Conservation (phyloP, 2,888 invertebrate genomes). For the Isotomurus palustris region DNA sequence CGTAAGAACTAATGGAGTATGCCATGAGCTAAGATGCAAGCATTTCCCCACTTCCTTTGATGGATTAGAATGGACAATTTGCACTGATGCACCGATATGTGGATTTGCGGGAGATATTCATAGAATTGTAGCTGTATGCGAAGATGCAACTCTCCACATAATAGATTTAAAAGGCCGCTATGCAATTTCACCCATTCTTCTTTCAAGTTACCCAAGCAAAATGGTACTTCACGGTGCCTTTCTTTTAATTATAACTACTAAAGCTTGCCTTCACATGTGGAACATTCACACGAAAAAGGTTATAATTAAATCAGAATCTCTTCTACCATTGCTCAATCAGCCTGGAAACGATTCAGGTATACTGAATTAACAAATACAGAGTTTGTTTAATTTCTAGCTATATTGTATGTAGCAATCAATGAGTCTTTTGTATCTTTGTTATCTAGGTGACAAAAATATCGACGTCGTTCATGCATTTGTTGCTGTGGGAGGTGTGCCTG, state of each 20-base stretch:
- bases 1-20: conserved; percentile 22
- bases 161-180: conserved; percentile 54
- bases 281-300: conserved; percentile 57
- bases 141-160: conserved; percentile 63
- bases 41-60: conserved; percentile 46
- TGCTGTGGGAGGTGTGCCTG: conserved; percentile 64
- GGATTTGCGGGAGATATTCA: conserved; percentile 57
- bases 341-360: conserved; percentile 32
- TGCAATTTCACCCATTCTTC: conserved; percentile 56
- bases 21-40: conserved; percentile 36
- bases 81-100: conserved; percentile 59
- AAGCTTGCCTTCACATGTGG: conserved; percentile 59
- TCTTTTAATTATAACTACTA: conserved; percentile 57
- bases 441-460: conserved; percentile 16
- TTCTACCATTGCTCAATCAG: conserved; percentile 52
- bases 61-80: conserved; percentile 66
- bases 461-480: conserved; percentile 32
- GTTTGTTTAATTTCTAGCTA: background rate
- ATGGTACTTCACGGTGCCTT: conserved; percentile 55
- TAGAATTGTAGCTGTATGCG: conserved; percentile 60
- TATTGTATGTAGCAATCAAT: background rate
- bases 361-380: too few relatives aligned
- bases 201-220: conserved; percentile 59
- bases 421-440: too few relatives aligned
- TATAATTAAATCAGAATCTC: conserved; percentile 59